phyloP scores from a whole-genome alignment of 2,113 vertebrate species.

The Xyliphius kryptos region DNA sequence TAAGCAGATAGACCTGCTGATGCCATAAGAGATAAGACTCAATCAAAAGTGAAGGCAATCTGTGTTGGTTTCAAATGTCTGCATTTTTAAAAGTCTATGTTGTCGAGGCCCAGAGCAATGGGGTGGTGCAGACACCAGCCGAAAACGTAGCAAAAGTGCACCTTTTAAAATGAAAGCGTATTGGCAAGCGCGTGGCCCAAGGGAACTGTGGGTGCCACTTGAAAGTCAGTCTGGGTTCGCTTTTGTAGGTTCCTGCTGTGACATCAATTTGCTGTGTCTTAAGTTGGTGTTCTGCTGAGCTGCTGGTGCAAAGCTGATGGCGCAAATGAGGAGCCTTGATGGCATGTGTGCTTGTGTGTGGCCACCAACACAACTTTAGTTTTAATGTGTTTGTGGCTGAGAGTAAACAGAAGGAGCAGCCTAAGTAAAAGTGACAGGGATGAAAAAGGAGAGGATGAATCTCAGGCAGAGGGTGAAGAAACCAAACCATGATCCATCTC shows the following conservation, averaged over 20 bases:
- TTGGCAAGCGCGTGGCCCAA: no score
- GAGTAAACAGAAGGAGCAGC: not conserved
- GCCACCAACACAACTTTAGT: not conserved
- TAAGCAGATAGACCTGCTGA: no score
- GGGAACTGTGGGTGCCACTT: not conserved
- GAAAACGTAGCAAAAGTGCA: no score
- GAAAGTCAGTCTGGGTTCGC: not conserved
- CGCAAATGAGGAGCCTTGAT: not conserved
- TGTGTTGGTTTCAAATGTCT: no score
- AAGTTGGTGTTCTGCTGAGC: not conserved
- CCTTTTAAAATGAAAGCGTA: no score
- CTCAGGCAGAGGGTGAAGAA: slow-evolving; percentile 42
- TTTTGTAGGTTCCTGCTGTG: not conserved
- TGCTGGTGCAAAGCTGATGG: not conserved
- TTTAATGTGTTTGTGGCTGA: slow-evolving; percentile 17
- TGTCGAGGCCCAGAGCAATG: no score
- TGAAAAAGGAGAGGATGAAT: slow-evolving; percentile 31
- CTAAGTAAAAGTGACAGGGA: slow-evolving; percentile 17
- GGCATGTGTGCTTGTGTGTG: slow-evolving; percentile 12
- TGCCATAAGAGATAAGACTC: no score
- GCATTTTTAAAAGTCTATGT: no score
- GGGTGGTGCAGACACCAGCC: no score
- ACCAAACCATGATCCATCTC: slow-evolving; percentile 50
- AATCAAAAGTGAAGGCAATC: no score
- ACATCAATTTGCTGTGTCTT: slow-evolving; percentile 1